A percentile compares a stretch with the other conserved stretches of the same genome.
These are phyloP conservation scores for Corynorhinus townsendii DNA, from an alignment of 2,113 vertebrate genomes.

Conservation along the genomic window DNA sequence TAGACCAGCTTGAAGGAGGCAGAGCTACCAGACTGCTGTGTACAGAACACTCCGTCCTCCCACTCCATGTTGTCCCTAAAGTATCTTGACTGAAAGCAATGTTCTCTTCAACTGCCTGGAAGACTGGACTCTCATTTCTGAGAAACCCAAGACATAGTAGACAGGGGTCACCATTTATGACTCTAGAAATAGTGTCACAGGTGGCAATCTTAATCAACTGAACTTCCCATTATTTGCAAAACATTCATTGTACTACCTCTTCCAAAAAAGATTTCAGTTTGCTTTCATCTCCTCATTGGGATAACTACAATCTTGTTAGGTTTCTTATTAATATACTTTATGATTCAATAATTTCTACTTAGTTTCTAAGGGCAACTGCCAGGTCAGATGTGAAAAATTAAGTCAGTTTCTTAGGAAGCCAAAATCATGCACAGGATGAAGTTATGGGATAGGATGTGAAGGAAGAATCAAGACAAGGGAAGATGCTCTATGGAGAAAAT, in stretches of 20 bases:
- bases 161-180: neutral
- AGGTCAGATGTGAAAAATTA: slow-evolving; percentile 5
- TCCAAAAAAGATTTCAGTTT: neutral
- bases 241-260: neutral
- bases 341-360: neutral
- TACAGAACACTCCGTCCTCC: neutral
- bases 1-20: neutral
- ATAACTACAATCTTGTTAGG: neutral
- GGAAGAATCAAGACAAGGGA: neutral
- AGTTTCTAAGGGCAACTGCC: neutral
- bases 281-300: neutral
- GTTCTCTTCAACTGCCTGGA: neutral
- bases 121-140: neutral
- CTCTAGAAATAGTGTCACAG: neutral
- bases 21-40: neutral
- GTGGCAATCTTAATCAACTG: neutral
- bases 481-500: neutral
- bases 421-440: neutral
- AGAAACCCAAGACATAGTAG: neutral
- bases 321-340: slow-evolving; percentile 27
- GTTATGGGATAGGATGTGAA: neutral
- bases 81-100: neutral
- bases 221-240: neutral
- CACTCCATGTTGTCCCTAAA: neutral
- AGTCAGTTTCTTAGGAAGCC: neutral